phyloP scores from a whole-genome alignment of 2,113 vertebrate genomes.

The Forbesichthys agassizii region DNA sequence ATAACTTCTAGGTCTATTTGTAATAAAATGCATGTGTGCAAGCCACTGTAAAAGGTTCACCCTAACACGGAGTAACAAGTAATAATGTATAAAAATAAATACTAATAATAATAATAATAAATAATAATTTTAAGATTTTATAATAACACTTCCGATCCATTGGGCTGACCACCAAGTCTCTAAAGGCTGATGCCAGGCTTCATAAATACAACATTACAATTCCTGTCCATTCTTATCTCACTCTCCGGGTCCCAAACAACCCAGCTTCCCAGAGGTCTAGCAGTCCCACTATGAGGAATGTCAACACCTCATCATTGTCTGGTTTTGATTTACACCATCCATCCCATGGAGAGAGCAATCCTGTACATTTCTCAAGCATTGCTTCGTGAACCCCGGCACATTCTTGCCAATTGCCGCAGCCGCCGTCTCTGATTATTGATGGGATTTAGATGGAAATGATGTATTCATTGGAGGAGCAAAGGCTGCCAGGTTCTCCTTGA shows the following conservation, averaged over 20 bases:
- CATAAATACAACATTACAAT: not conserved
- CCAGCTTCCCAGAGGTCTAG: slow-evolving; percentile 3
- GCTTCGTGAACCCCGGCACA: slow-evolving; percentile 34
- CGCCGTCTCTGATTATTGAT: slow-evolving; percentile 62
- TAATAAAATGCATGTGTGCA: too few species aligned
- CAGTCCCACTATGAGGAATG: slow-evolving; percentile 24
- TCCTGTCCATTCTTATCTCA: slow-evolving; percentile 4
- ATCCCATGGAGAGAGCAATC: slow-evolving; percentile 25
- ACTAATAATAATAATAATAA: too few species aligned
- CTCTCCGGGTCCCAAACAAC: not conserved
- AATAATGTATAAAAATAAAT: too few species aligned
- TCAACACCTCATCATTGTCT: slow-evolving; percentile 4
- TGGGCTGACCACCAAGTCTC: slow-evolving; percentile 5
- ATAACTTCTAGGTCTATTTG: too few species aligned
- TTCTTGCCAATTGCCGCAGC: slow-evolving; percentile 45
- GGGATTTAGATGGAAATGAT: slow-evolving; percentile 57
- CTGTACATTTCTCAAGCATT: slow-evolving; percentile 33
- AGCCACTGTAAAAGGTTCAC: too few species aligned
- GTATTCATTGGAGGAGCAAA: slow-evolving; percentile 47
- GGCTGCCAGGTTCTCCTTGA: slow-evolving; percentile 46
- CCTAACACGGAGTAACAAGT: too few species aligned
- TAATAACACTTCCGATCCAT: not conserved
- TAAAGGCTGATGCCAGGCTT: not conserved
- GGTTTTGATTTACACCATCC: slow-evolving; percentile 50
- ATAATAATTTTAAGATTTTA: too few species aligned